Evolutionary conservation across 2,888 invertebrate genomes (phyloP), one percentile per base, ranked within the genome.

Genomic region (Agriopis aurantiaria): DNA sequence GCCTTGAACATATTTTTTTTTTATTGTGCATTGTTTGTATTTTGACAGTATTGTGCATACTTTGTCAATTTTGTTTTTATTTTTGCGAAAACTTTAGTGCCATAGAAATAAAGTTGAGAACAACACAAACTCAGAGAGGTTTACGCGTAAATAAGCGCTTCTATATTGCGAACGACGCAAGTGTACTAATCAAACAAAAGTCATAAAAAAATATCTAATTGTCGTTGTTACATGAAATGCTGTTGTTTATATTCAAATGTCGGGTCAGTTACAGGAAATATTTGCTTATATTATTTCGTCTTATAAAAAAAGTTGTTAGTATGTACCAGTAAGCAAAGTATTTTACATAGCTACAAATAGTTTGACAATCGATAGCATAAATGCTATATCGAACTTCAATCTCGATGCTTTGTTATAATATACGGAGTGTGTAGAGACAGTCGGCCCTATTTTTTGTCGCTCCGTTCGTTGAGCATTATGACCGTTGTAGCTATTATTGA

Each of bases 381-480:
- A 40, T 51, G 65, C 46, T 33, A 73, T 67, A 33, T 43, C 58
- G 17, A 67, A 53, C 23, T 65, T 59, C 8, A 72, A 59, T 63
- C 59, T 8, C 0, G 59, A 12, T 12, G 49, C 66, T 8, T 45
- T 80, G 53, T 82, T 84, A 73, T 87, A 91, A 73, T 91, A 90
- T 14, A 88, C 86, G 60, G 90, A 86, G 76, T 88, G 83, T 5
- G 92, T 88, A 17, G 92, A 88, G 11, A 88, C 91, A 3, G 93
- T 92, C 4, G 94, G 93, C n/a, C 92, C 88, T 41, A 92, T 86
- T 84, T 93, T 93, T 79, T 93, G 93, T 57, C 89, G 82, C 72
- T 93, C 93, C 6, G 90, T 88, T 60, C 93, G 84, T 78, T 93
- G 92, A 2, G 89, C 88, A 74, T 92, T 92, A 5, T 69, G 70